These are phyloP conservation scores for Aromia moschata DNA, from an alignment of 2,888 invertebrate genomes.

Conservation along the genomic window DNA sequence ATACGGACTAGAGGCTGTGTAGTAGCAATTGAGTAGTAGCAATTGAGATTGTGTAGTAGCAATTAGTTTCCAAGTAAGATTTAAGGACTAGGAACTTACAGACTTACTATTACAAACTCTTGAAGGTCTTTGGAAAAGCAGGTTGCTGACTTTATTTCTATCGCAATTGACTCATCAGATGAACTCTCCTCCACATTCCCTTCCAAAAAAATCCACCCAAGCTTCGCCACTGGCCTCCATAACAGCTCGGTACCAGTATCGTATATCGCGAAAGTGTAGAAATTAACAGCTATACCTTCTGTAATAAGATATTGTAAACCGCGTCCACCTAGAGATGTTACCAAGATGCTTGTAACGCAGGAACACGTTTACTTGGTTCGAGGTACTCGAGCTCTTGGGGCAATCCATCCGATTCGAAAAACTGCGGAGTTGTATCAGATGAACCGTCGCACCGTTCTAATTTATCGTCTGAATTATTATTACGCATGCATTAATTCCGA, in stretches of 20 bases:
- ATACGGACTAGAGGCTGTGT: no score
- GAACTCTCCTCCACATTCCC: no score
- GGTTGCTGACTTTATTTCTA: no score
- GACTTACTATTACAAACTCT: no score
- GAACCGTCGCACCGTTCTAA: constrained; percentile 39
- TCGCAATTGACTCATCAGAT: no score
- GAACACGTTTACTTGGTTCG: constrained; percentile 53
- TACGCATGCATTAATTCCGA: constrained; percentile 46
- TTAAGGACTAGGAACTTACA: no score
- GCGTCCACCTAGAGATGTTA: constrained; percentile 48
- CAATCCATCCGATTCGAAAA: constrained; percentile 48
- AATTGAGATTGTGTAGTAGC: no score
- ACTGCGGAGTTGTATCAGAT: constrained; percentile 45
- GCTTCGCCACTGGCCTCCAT: constrained; percentile 23
- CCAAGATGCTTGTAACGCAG: constrained; percentile 46
- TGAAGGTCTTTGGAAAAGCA: no score
- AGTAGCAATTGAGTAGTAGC: no score
- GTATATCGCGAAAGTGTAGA: constrained; percentile 52
- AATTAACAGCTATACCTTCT: constrained; percentile 55
- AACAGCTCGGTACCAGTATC: constrained; percentile 32
- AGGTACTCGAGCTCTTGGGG: constrained; percentile 46
- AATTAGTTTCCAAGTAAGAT: no score
- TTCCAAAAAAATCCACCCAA: no score
- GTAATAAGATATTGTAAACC: constrained; percentile 57
- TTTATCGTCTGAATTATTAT: constrained; percentile 49